Conservation (phyloP, 1,140 invertebrate species). For the Pseudomyrmex flavicornis region DNA sequence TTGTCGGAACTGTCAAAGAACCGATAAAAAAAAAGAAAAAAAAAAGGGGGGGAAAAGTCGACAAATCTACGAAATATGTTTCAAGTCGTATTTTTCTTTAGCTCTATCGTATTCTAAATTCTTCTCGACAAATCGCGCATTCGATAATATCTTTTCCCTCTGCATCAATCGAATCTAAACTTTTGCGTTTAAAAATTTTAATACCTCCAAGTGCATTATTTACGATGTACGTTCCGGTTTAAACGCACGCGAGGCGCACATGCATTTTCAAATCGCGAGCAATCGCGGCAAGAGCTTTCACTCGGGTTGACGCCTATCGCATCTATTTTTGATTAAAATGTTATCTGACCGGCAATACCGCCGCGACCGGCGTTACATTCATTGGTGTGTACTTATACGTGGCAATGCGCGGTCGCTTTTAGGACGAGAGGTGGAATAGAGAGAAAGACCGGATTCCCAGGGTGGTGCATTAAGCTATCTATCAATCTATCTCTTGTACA, state of each 20-base stretch:
- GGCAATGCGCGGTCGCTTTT: slow-evolving; percentile 51
- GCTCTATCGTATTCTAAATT: not conserved
- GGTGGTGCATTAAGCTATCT: slow-evolving; percentile 74
- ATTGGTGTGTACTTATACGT: slow-evolving; percentile 32
- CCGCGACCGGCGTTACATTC: slow-evolving; percentile 46
- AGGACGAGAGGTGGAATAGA: slow-evolving; percentile 21
- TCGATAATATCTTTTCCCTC: no score
- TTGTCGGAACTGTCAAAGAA: no score
- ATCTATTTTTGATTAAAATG: slow-evolving; percentile 54
- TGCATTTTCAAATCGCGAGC: slow-evolving; percentile 4
- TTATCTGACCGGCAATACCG: slow-evolving; percentile 58
- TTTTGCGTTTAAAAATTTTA: not conserved
- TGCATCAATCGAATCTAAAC: no score
- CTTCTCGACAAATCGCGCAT: not conserved
- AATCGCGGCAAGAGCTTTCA: slow-evolving; percentile 38
- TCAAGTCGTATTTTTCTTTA: not conserved
- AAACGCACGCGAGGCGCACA: not conserved
- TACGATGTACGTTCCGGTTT: not conserved
- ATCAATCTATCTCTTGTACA: slow-evolving; percentile 72
- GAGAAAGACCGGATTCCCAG: slow-evolving; percentile 61
- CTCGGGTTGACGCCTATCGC: slow-evolving; percentile 22
- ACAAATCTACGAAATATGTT: not conserved
- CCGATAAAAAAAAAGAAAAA: no score
- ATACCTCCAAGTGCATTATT: not conserved
- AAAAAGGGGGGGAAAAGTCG: no score